These are phyloP conservation scores for Zosterops borbonicus DNA, from an alignment of 2,113 vertebrate species.

Conservation along the genomic window DNA sequence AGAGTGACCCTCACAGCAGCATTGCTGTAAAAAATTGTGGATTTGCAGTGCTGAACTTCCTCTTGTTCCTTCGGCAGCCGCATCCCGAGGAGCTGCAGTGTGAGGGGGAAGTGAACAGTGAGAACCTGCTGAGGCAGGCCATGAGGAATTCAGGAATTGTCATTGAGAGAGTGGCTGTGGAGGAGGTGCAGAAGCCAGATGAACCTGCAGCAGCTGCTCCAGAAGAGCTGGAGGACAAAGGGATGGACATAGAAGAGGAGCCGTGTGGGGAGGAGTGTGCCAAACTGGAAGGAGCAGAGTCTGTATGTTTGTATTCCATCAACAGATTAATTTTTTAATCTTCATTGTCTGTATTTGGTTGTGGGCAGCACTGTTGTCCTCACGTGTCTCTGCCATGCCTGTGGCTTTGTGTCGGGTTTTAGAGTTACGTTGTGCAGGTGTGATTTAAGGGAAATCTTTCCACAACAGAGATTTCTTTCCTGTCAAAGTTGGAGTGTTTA, in stretches of 20 bases:
- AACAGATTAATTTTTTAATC: not conserved
- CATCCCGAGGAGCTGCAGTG: constrained; percentile 54
- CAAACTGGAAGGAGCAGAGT: constrained; percentile 75
- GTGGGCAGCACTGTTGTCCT: not conserved
- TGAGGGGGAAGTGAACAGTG: constrained; percentile 69
- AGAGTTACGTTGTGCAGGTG: fast-evolving
- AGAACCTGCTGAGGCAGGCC: constrained; percentile 91
- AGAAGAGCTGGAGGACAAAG: constrained; percentile 68
- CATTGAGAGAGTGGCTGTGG: constrained; percentile 73
- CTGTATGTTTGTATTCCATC: constrained; percentile 49
- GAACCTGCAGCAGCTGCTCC: not conserved
- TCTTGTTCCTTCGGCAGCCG: not conserved
- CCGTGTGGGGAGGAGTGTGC: constrained; percentile 81
- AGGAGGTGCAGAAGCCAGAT: constrained; percentile 50
- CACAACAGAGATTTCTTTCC: not conserved
- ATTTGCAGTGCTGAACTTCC: not conserved
- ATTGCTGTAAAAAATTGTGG: not conserved
- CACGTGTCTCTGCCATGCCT: fast-evolving
- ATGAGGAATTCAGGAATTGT: constrained; percentile 93
- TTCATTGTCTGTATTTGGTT: not conserved
- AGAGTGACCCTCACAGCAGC: fast-evolving
- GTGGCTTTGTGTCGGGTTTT: not conserved
- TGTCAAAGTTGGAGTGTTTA: not conserved
- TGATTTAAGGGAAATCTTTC: not conserved
- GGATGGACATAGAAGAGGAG: constrained; percentile 60